These are phyloP conservation scores for Bombus superbus DNA, from an alignment of 1,140 invertebrate genomes.

Conservation along the genomic window DNA sequence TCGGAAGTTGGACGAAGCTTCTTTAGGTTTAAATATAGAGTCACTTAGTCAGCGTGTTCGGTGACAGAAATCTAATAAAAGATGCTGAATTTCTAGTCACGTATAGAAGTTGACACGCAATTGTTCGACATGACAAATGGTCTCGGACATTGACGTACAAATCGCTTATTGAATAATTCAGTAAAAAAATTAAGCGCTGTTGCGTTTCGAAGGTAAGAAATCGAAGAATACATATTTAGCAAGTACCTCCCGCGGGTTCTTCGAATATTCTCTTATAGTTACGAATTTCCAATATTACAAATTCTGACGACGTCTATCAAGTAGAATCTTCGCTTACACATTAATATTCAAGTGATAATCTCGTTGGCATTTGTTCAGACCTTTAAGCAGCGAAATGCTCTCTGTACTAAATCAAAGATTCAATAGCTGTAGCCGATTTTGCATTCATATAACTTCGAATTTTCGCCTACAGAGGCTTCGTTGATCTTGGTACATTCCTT, in stretches of 20 bases:
- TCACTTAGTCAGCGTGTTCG: neutral
- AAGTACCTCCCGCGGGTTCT: neutral
- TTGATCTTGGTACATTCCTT: too few species aligned
- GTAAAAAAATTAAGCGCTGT: neutral
- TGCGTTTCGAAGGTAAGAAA: neutral
- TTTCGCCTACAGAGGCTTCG: too few species aligned
- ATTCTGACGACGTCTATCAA: neutral
- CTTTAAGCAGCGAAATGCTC: neutral
- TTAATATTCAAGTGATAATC: neutral
- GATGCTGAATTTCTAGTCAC: neutral
- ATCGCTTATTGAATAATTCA: constrained; percentile 5
- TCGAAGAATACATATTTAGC: neutral
- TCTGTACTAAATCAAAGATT: constrained; percentile 7
- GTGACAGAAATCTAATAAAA: neutral
- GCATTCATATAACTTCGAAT: neutral
- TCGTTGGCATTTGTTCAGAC: neutral
- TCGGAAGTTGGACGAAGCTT: neutral
- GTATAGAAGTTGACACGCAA: neutral
- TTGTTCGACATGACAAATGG: neutral
- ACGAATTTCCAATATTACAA: too few species aligned
- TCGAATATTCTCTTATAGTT: neutral
- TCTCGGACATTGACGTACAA: neutral
- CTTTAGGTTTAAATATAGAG: neutral
- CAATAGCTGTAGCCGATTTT: constrained; percentile 4
- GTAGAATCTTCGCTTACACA: neutral